Conservation (phyloP, 2,888 invertebrate species). For the Drymonia ruficornis region DNA sequence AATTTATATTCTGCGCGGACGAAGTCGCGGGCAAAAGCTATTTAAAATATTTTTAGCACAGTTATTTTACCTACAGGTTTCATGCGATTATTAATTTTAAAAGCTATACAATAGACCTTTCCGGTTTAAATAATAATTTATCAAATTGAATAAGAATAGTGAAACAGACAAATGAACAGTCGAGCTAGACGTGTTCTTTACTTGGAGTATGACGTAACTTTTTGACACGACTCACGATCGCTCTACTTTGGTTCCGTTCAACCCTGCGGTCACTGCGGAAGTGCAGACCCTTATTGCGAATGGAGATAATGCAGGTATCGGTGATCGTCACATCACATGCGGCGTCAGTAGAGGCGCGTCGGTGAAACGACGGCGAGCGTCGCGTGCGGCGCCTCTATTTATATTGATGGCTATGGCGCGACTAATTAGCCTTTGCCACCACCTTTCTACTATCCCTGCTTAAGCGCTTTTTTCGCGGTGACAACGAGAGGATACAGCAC, state of each 20-base stretch:
- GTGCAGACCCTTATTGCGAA: conserved; percentile 68
- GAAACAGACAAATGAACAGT: conserved; percentile 1
- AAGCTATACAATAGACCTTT: not conserved
- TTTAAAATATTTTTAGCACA: not conserved
- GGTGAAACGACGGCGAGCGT: conserved; percentile 25
- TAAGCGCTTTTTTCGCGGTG: conserved; percentile 53
- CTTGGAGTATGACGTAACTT: conserved; percentile 17
- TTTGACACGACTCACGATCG: conserved; percentile 42
- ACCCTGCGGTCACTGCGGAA: conserved; percentile 57
- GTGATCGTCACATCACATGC: conserved; percentile 55
- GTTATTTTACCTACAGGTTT: not conserved
- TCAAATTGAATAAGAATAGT: not conserved
- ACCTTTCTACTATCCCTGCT: conserved; percentile 55
- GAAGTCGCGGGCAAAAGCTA: too few relatives aligned
- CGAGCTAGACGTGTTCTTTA: conserved; percentile 3
- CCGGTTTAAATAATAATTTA: not conserved
- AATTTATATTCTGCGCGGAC: too few relatives aligned
- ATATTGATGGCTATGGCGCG: conserved; percentile 80
- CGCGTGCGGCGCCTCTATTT: conserved; percentile 51
- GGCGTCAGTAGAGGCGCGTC: conserved; percentile 39
- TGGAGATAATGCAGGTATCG: conserved; percentile 63
- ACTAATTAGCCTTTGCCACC: conserved; percentile 76
- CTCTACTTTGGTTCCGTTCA: conserved; percentile 46
- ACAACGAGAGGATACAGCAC: conserved; percentile 52
- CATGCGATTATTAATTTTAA: not conserved